phyloP scores from a whole-genome alignment of 2,797 vertebrate species.

The Artibeus jamaicensis region DNA sequence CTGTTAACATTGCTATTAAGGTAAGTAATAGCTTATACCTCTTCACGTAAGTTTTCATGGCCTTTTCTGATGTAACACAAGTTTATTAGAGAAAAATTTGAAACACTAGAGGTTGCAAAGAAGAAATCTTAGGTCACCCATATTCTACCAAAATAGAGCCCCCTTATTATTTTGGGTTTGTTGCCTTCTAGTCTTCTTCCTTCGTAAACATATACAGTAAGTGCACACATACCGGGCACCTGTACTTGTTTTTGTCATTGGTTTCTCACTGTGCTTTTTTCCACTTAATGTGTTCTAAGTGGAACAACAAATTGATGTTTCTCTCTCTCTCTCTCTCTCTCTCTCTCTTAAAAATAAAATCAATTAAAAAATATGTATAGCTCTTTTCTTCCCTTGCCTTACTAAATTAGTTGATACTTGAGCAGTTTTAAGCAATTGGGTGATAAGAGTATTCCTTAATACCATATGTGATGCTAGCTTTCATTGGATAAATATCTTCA shows the following conservation, averaged over 20 bases:
- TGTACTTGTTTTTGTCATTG: neutral
- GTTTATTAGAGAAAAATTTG: neutral
- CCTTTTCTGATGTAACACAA: neutral
- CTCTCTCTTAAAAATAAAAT: no score
- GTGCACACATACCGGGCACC: neutral
- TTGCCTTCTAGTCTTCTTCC: neutral
- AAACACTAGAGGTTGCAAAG: neutral
- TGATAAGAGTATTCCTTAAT: neutral
- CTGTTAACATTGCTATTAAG: constrained; percentile 93
- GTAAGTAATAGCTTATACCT: constrained; percentile 81
- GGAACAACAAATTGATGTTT: no score
- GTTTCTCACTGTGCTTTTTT: neutral
- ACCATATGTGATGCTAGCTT: neutral
- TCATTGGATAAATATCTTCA: neutral
- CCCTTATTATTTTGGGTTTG: neutral
- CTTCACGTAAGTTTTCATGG: neutral
- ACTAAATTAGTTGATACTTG: neutral
- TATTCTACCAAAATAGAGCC: neutral
- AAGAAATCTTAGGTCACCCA: neutral
- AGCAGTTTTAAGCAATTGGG: neutral
- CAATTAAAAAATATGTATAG: neutral
- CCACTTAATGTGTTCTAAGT: neutral
- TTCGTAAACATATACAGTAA: neutral
- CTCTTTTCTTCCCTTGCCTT: neutral
- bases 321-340: no score